These are phyloP conservation scores for Tenrec ecaudatus DNA, from an alignment of 2,113 vertebrate genomes.

Conservation along the genomic window DNA sequence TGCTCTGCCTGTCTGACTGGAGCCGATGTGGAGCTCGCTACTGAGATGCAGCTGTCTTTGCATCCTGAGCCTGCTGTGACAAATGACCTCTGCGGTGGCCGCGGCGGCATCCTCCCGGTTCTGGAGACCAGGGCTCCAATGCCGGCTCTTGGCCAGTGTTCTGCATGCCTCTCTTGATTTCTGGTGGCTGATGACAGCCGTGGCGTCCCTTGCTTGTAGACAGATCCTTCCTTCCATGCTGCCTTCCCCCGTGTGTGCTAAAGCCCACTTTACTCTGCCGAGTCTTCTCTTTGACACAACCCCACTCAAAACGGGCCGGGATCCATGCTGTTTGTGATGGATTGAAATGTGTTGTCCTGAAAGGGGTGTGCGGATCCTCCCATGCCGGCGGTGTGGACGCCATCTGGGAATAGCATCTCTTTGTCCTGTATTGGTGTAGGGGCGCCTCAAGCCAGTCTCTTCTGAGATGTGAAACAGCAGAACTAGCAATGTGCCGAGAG, in stretches of 20 bases:
- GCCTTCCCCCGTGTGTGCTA: not conserved
- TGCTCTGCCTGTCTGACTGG: not conserved
- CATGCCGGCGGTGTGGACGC: not conserved
- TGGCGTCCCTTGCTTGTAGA: not conserved
- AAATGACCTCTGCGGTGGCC: not conserved
- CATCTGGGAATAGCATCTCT: not conserved
- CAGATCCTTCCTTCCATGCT: not conserved
- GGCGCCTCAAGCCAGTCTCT: not conserved
- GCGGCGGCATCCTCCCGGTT: not conserved
- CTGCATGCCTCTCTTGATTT: not conserved
- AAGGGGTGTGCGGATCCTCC: not conserved
- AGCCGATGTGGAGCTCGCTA: conserved; percentile 9
- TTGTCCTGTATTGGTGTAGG: not conserved
- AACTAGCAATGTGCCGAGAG: not conserved
- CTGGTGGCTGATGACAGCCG: not conserved
- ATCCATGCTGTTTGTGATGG: not conserved
- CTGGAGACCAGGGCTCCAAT: not conserved
- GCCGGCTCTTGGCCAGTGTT: not conserved
- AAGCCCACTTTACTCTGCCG: not conserved
- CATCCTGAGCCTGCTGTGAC: not conserved
- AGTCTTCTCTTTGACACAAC: not conserved
- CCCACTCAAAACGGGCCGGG: not conserved
- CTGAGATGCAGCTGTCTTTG: not conserved
- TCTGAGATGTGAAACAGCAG: not conserved
- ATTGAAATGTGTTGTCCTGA: not conserved